Evolutionary conservation across 2,113 vertebrate genomes (phyloP).

Genomic region (Zootoca vivipara): DNA sequence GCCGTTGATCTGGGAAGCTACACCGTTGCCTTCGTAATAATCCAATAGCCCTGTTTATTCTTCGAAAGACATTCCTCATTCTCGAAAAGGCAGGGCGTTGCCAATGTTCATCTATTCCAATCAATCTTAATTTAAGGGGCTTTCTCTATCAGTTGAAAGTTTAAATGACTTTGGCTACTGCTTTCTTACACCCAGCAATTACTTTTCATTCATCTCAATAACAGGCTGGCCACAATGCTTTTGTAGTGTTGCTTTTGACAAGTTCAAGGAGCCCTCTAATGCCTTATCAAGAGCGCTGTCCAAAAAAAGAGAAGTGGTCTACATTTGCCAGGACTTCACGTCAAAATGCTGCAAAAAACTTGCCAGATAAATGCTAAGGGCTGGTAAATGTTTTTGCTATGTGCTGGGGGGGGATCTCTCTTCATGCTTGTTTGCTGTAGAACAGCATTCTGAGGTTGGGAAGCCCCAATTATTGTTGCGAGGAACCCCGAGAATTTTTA

Average conservation of each 20-base stretch:
- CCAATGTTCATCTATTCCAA: constrained; percentile 49
- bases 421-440: neutral
- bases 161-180: constrained; percentile 38
- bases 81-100: constrained; percentile 38
- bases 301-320: constrained; percentile 33
- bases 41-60: neutral
- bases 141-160: constrained; percentile 58
- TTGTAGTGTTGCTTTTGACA: constrained; percentile 53
- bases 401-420: neutral
- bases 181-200: constrained; percentile 40
- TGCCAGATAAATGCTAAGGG: constrained; percentile 51
- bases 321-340: constrained; percentile 59
- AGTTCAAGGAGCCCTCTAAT: constrained; percentile 63
- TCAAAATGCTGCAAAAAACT: constrained; percentile 56
- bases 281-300: constrained; percentile 56
- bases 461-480: neutral
- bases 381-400: neutral
- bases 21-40: constrained; percentile 20
- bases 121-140: constrained; percentile 30
- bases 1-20: neutral
- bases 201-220: constrained; percentile 48
- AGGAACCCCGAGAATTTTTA: neutral
- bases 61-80: constrained; percentile 27
- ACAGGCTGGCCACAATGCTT: constrained; percentile 30
- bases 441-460: neutral